Evolutionary conservation across 1,140 invertebrate genomes (phyloP).

Genomic region (Drosophila pseudoobscura): DNA sequence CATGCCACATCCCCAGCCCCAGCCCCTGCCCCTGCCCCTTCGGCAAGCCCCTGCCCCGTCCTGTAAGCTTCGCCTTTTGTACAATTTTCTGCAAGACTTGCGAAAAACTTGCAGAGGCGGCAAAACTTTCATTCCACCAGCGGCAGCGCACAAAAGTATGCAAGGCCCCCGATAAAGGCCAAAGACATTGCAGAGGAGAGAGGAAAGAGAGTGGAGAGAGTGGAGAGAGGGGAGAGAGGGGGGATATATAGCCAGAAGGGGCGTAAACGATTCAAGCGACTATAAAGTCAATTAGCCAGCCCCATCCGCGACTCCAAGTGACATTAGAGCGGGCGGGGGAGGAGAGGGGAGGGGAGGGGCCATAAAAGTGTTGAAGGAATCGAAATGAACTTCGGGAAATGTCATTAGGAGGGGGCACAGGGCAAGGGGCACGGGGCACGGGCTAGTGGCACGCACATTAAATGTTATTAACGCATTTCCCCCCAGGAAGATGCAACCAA

Average conservation of each 20-base stretch:
- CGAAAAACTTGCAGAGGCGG: constrained; percentile 78
- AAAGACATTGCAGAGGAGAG: not conserved
- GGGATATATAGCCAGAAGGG: not conserved
- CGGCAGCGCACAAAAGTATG: constrained; percentile 57
- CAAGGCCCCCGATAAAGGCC: constrained; percentile 54
- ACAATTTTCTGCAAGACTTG: constrained; percentile 80
- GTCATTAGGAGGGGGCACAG: constrained; percentile 29
- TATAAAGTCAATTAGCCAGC: constrained; percentile 73
- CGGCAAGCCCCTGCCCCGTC: not conserved
- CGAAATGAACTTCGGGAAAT: constrained; percentile 70
- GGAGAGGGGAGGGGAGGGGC: not conserved
- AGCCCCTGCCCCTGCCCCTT: not conserved
- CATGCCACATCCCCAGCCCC: constrained; percentile 46
- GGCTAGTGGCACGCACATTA: constrained; percentile 51
- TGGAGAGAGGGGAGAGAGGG: not conserved
- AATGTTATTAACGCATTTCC: constrained; percentile 75
- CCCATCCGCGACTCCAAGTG: constrained; percentile 13
- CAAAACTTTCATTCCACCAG: constrained; percentile 57
- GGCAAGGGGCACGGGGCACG: not conserved
- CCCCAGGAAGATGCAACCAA: no score
- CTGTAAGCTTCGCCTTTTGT: constrained; percentile 66
- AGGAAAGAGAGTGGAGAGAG: not conserved
- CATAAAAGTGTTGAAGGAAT: constrained; percentile 71
- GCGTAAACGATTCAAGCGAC: constrained; percentile 51
- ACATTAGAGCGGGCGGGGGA: no score